Base-by-base conservation (phyloP, 1,140 invertebrate genomes). In the Orchesella cincta region DNA sequence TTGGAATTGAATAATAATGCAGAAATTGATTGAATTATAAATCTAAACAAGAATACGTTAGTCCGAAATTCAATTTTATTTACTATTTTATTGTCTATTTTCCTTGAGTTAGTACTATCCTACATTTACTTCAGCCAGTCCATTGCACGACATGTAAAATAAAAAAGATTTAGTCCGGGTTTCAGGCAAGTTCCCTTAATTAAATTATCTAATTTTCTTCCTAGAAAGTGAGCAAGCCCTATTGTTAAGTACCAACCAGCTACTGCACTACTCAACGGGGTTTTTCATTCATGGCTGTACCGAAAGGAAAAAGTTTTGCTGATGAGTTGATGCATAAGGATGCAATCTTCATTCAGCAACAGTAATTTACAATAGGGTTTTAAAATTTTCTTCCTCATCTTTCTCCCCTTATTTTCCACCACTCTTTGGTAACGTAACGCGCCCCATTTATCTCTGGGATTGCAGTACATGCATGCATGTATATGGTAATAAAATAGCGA, bases 351-450 rank as follows among this genome's bases (percentile, higher is more conserved):
- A n/a, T n/a, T n/a, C n/a, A n/a, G n/a, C 18, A 18, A 8, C 5
- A 8, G 52, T 57, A 57, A 26, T 57, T 26, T 14, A 57, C 52
- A 14, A 57, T 14, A 57, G 23, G 23, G 52, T 57, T 57, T 57
- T n/a, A 57, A 57, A 26, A 14, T 57, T 57, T 12, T n/a, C 23
- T 26, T 57, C 3, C 52, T 23, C 26, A 8, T 12, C 62, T 3
- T 67, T 67, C 52, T 67, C 62, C 62, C 31, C 62, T 67, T 12
- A 67, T 67, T 67, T 67, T 67, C 54, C 31, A 67, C 28, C 26
- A 67, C 31, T 67, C 33, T 31, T 33, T 31, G n/a, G n/a, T n/a
- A n/a, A n/a, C n/a, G n/a, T n/a, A n/a, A n/a, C n/a, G n/a, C n/a
- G n/a, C n/a, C 26, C 3, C 62, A 67, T 33, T 67, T 67, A 16